phyloP scores from a whole-genome alignment of 64 coral and sea anemone species.

The Trachythela sp. region DNA sequence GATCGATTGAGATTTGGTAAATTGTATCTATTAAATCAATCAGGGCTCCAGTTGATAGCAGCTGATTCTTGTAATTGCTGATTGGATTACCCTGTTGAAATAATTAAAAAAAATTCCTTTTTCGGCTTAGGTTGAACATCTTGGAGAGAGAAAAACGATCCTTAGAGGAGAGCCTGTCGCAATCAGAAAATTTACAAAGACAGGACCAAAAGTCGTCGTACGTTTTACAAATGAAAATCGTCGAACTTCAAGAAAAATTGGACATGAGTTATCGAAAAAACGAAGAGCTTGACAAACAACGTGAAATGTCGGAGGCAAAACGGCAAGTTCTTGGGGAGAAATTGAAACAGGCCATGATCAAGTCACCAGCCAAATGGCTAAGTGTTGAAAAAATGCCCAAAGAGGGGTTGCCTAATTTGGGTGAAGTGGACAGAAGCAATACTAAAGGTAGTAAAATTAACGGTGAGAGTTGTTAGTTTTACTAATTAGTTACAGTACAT shows the following conservation, averaged over 20 bases:
- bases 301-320: neutral
- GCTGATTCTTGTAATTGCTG: no score
- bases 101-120: no score
- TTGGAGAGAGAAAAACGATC: neutral
- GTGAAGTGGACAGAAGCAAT: neutral
- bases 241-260: neutral
- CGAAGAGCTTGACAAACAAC: neutral
- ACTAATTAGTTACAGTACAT: neutral
- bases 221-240: conserved; percentile 11
- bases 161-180: neutral
- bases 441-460: neutral
- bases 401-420: neutral
- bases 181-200: conserved; percentile 22
- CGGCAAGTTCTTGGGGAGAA: neutral
- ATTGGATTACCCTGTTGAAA: no score
- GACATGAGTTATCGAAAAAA: conserved; percentile 5
- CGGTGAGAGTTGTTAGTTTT: neutral
- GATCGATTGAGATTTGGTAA: no score
- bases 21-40: no score
- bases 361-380: neutral
- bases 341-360: neutral
- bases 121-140: neutral
- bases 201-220: conserved; percentile 16
- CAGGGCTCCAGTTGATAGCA: no score
- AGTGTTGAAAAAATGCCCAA: neutral